These are phyloP conservation scores for Mamestra brassicae DNA, from an alignment of 2,888 invertebrate genomes.

Conservation along the genomic window DNA sequence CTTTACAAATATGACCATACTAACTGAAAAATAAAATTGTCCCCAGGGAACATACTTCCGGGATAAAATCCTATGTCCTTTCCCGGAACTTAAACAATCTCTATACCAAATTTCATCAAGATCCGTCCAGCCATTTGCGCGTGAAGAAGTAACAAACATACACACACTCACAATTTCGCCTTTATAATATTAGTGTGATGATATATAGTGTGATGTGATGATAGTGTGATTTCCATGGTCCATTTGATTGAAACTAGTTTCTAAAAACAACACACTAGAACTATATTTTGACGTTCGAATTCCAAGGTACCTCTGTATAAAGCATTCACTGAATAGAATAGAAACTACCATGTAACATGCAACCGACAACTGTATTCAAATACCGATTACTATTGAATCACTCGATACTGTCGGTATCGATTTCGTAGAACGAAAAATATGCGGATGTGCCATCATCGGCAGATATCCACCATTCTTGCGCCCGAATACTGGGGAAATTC, in stretches of 20 bases:
- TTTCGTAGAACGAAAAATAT: constrained; percentile 37
- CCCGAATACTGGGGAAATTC: constrained; percentile 68
- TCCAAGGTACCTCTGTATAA: not conserved
- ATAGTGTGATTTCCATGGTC: no score
- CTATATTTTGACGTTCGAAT: not conserved
- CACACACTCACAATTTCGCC: no score
- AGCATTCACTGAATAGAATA: not conserved
- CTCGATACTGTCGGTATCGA: constrained; percentile 51
- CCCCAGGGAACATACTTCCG: no score
- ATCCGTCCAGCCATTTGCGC: no score
- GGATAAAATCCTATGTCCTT: no score
- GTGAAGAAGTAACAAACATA: no score
- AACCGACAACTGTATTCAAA: constrained; percentile 28
- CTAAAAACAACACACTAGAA: not conserved
- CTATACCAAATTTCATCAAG: no score
- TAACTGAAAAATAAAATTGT: no score
- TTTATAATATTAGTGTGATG: no score
- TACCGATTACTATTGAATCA: constrained; percentile 46
- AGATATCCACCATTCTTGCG: constrained; percentile 45
- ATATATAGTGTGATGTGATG: no score
- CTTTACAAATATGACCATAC: not conserved
- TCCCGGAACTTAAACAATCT: no score
- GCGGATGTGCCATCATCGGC: constrained; percentile 45
- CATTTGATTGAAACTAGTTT: constrained; percentile 7
- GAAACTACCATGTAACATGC: constrained; percentile 17